These are phyloP conservation scores for Shargacucullia verbasci DNA, from an alignment of 2,888 invertebrate species.

Conservation along the genomic window DNA sequence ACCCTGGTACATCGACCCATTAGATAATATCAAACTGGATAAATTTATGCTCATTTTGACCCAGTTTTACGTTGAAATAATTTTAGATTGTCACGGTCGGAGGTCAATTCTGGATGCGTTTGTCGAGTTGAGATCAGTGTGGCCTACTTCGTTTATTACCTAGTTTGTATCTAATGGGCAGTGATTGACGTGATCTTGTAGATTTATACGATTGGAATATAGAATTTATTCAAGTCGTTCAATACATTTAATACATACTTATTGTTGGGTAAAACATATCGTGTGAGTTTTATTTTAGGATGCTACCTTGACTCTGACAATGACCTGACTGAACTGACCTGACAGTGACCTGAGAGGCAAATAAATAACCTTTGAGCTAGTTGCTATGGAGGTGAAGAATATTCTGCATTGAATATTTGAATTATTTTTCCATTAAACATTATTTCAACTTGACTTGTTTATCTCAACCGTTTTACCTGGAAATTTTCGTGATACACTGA, in stretches of 20 bases:
- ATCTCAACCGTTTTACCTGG: conserved; percentile 49
- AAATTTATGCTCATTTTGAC: conserved; percentile 77
- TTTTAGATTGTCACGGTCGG: conserved; percentile 74
- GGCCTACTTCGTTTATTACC: conserved; percentile 28
- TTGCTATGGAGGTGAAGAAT: conserved; percentile 17
- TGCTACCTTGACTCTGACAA: conserved; percentile 9
- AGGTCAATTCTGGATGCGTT: conserved; percentile 62
- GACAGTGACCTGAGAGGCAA: too few species aligned
- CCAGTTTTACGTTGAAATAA: conserved; percentile 68
- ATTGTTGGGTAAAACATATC: too few species aligned
- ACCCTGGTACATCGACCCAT: conserved; percentile 67
- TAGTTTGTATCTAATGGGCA: conserved; percentile 11
- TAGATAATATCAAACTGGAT: conserved; percentile 60
- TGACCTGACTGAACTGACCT: too few species aligned
- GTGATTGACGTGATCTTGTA: conserved; percentile 9
- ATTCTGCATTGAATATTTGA: conserved; percentile 8
- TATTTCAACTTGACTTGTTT: conserved; percentile 39
- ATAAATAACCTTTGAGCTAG: conserved; percentile 16
- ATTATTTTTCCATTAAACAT: too few species aligned
- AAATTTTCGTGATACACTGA: conserved; percentile 38
- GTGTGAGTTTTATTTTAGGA: conserved; percentile 9
- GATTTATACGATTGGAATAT: neutral
- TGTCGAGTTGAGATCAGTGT: conserved; percentile 31
- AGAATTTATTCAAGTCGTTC: neutral
- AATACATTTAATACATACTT: neutral